A percentile compares a stretch with the other conserved stretches of the same genome.
phyloP scores from a whole-genome alignment of 2,797 vertebrate species.

The Channallabes apus region DNA sequence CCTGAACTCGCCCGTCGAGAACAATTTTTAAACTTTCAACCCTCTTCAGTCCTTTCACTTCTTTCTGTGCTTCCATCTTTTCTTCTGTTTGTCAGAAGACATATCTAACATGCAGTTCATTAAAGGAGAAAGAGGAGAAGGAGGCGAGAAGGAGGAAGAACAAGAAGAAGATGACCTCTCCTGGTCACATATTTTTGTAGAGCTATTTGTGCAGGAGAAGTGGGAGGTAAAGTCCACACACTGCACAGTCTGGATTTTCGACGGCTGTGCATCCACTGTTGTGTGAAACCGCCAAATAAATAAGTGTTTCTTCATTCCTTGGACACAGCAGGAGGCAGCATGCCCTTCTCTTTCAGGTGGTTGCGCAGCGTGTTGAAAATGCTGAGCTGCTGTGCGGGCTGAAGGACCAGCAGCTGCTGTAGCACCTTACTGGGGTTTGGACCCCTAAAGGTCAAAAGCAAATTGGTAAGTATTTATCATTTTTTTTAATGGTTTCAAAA shows the following conservation, averaged over 20 bases:
- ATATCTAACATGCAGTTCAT: constrained; percentile 11
- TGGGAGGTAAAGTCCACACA: constrained; percentile 37
- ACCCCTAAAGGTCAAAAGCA: constrained; percentile 72
- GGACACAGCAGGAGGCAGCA: constrained; percentile 76
- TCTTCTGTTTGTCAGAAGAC: constrained; percentile 37
- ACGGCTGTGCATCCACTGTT: constrained; percentile 39
- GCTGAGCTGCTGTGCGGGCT: constrained; percentile 89
- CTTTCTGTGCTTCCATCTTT: constrained; percentile 36
- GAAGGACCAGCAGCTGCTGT: constrained; percentile 90
- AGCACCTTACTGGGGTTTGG: constrained; percentile 96
- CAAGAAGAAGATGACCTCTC: background rate
- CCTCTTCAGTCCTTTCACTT: constrained; percentile 34
- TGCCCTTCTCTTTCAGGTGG: constrained; percentile 83
- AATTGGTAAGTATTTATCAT: background rate
- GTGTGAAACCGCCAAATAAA: constrained; percentile 18
- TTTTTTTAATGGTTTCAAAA: background rate
- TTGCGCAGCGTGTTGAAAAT: constrained; percentile 88
- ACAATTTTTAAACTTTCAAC: constrained; percentile 6
- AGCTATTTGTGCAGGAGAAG: constrained; percentile 4
- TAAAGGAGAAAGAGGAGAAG: background rate
- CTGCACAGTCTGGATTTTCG: constrained; percentile 23
- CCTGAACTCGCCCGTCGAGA: constrained; percentile 38
- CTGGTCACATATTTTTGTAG: background rate
- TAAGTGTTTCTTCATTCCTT: constrained; percentile 61
- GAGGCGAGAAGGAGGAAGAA: background rate